Evolutionary conservation across 2,113 vertebrate species (phyloP).

Genomic region (Grammomys dolichurus): DNA sequence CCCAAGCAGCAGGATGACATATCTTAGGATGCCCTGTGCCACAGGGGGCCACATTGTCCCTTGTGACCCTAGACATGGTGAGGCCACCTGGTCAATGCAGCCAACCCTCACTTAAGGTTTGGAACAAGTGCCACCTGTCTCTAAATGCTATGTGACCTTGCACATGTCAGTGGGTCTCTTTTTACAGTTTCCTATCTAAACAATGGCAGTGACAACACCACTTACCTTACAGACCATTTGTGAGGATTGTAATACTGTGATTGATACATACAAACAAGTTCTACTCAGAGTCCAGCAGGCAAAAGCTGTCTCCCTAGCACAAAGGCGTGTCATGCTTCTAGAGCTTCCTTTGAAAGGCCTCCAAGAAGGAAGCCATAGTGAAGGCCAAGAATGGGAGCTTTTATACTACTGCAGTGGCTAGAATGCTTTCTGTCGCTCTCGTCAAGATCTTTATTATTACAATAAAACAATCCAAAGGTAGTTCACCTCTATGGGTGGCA

Average conservation of each 20-base stretch:
- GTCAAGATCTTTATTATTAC: background rate
- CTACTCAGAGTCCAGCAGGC: accelerated
- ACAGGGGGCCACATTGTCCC: background rate
- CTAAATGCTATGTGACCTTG: too few relatives aligned
- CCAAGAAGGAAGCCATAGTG: background rate
- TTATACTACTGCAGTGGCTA: accelerated
- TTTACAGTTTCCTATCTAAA: background rate
- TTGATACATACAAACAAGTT: background rate
- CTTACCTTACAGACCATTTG: background rate
- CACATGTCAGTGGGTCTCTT: background rate
- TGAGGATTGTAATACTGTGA: background rate
- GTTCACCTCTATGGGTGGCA: background rate
- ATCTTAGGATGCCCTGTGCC: background rate
- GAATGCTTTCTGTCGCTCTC: background rate
- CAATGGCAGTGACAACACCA: accelerated
- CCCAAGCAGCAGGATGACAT: background rate
- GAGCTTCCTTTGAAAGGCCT: background rate
- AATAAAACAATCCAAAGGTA: too few relatives aligned
- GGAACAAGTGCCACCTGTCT: background rate
- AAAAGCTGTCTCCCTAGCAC: accelerated
- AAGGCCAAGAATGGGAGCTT: accelerated
- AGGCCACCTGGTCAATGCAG: background rate
- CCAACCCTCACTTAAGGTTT: background rate
- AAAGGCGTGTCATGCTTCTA: background rate
- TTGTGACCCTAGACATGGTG: background rate